Percentiles rank a stretch among this genome's conserved stretches.
These are phyloP conservation scores for Camelus bactrianus DNA, from an alignment of 2,113 vertebrate species.

Conservation along the genomic window DNA sequence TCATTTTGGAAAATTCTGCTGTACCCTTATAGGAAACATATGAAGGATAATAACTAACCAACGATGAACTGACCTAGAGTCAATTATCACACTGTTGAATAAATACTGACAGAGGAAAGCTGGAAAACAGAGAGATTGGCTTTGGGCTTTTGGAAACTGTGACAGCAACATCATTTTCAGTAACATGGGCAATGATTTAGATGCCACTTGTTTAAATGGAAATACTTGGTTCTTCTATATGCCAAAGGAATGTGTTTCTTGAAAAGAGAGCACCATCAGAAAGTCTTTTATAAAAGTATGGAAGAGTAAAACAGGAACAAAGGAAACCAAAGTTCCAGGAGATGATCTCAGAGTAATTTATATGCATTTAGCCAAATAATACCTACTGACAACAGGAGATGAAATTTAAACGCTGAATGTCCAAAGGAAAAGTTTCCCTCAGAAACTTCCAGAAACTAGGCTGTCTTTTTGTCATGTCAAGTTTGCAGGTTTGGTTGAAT, in stretches of 20 bases:
- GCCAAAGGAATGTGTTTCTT: background rate
- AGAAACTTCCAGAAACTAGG: background rate
- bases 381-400: background rate
- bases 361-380: background rate
- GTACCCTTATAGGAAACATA: background rate
- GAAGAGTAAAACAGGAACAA: background rate
- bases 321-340: background rate
- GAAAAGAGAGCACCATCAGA: background rate
- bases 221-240: background rate
- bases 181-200: background rate
- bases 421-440: background rate
- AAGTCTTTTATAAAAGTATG: background rate
- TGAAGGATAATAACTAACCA: background rate
- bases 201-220: slow-evolving; percentile 3
- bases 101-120: background rate
- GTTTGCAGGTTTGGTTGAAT: background rate
- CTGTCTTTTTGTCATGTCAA: background rate
- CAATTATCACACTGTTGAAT: background rate
- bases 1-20: background rate
- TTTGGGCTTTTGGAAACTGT: background rate
- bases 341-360: background rate
- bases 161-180: background rate
- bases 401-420: background rate
- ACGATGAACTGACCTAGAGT: background rate
- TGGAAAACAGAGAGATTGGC: background rate